Conservation (phyloP, 1,140 invertebrate genomes). For the Pseudomyrmex flavicornis region DNA sequence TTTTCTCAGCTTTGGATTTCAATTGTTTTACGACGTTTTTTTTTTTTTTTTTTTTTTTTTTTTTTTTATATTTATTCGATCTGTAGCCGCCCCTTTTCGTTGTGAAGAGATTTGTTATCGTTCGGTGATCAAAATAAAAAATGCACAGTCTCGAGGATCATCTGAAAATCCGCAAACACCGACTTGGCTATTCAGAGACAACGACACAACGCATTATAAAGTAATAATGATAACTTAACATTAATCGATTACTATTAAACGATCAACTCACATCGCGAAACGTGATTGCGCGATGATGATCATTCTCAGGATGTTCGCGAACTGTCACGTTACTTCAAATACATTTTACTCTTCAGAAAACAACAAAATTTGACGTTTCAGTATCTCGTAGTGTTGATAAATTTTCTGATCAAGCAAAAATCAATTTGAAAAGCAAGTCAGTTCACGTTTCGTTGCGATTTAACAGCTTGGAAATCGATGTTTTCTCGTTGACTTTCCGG, state of each 20-base stretch:
- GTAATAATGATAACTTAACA: constrained; percentile 80
- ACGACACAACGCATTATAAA: constrained; percentile 85
- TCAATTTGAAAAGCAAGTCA: not conserved
- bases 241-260: constrained; percentile 76
- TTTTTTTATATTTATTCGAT: no score
- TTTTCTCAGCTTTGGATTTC: not conserved
- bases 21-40: not conserved
- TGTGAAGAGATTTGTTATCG: not conserved
- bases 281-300: constrained; percentile 62
- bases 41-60: no score
- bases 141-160: constrained; percentile 22
- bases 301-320: constrained; percentile 61
- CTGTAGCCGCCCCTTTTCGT: not conserved
- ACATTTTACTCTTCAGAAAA: not conserved
- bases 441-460: not conserved
- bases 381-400: not conserved
- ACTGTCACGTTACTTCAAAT: not conserved
- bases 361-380: constrained; percentile 44
- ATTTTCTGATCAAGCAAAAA: not conserved
- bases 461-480: not conserved
- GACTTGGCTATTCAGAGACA: constrained; percentile 84
- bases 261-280: constrained; percentile 54
- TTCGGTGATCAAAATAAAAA: not conserved
- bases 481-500: not conserved
- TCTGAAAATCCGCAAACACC: constrained; percentile 37